These are phyloP conservation scores for Microctenopoma steveboyesi DNA, from an alignment of 2,797 vertebrate genomes.

Conservation along the genomic window DNA sequence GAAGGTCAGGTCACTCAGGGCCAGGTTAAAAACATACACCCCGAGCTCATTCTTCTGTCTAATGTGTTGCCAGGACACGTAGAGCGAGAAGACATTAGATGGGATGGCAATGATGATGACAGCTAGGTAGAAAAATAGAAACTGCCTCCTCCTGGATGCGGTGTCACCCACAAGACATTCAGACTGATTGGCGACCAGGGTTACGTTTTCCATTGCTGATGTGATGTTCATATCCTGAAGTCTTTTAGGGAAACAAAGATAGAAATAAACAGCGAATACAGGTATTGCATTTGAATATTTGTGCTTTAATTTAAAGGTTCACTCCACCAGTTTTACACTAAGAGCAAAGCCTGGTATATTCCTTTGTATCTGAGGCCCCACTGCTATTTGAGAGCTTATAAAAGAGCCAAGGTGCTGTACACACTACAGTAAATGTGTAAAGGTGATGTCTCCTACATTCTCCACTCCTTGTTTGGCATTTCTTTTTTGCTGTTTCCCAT, in stretches of 20 bases:
- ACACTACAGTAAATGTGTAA: not conserved
- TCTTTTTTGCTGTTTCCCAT: not conserved
- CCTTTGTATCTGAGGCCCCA: not conserved
- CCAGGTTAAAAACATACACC: conserved; percentile 89
- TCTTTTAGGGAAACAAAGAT: conserved; percentile 36
- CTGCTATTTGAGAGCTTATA: not conserved
- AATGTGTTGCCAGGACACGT: conserved; percentile 86
- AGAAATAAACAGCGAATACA: not conserved
- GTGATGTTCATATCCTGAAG: conserved; percentile 14
- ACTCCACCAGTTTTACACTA: not conserved
- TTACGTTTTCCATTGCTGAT: conserved; percentile 63
- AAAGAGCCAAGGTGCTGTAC: not conserved
- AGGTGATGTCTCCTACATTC: not conserved
- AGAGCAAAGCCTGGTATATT: not conserved
- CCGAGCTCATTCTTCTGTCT: conserved; percentile 88
- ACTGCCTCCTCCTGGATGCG: conserved; percentile 69
- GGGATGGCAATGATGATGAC: conserved; percentile 86
- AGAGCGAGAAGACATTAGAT: conserved; percentile 85
- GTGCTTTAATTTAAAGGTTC: not conserved
- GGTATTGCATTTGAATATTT: not conserved
- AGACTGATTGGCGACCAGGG: conserved; percentile 29
- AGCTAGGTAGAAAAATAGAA: conserved; percentile 81
- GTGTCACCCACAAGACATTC: conserved; percentile 67
- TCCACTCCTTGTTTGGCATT: not conserved
- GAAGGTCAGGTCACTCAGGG: conserved; percentile 88